Percentiles rank a stretch among this genome's conserved stretches.
Evolutionary conservation across 2,113 vertebrate genomes (phyloP).

Genomic region (Poeciliopsis turrubarensis): DNA sequence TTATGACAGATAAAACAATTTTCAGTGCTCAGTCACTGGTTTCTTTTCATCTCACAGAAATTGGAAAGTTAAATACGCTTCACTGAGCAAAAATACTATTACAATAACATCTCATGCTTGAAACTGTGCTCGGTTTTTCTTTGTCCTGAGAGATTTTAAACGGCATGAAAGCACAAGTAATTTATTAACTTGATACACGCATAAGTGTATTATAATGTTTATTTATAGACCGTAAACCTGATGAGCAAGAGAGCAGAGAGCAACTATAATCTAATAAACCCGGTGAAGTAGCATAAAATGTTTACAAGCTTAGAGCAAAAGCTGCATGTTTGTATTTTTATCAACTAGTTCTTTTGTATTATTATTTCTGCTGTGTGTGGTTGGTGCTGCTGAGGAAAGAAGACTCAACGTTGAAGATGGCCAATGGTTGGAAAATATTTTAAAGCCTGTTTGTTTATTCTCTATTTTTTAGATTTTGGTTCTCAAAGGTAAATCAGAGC

Average conservation of each 20-base stretch:
- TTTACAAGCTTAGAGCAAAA: constrained; percentile 27
- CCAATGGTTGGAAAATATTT: background rate
- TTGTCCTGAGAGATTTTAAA: constrained; percentile 13
- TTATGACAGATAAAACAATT: background rate
- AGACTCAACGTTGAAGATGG: background rate
- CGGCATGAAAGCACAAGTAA: constrained; percentile 18
- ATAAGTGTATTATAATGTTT: constrained; percentile 12
- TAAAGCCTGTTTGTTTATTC: too few species aligned
- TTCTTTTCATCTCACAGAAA: constrained; percentile 11
- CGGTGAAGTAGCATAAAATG: constrained; percentile 20
- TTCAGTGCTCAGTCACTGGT: background rate
- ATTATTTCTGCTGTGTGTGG: constrained; percentile 16
- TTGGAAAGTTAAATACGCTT: constrained; percentile 31
- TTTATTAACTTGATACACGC: constrained; percentile 14
- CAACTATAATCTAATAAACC: constrained; percentile 35
- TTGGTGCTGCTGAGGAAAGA: background rate
- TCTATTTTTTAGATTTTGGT: too few species aligned
- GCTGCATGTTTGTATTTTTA: constrained; percentile 7
- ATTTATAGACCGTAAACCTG: constrained; percentile 39
- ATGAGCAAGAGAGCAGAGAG: constrained; percentile 10
- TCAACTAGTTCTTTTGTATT: constrained; percentile 4
- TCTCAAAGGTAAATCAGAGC: too few species aligned
- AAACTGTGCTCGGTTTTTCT: constrained; percentile 23
- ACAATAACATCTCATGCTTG: constrained; percentile 14
- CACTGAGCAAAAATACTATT: constrained; percentile 23